Evolutionary conservation across 2,113 vertebrate species (phyloP).

Genomic region (Nesoenas mayeri): DNA sequence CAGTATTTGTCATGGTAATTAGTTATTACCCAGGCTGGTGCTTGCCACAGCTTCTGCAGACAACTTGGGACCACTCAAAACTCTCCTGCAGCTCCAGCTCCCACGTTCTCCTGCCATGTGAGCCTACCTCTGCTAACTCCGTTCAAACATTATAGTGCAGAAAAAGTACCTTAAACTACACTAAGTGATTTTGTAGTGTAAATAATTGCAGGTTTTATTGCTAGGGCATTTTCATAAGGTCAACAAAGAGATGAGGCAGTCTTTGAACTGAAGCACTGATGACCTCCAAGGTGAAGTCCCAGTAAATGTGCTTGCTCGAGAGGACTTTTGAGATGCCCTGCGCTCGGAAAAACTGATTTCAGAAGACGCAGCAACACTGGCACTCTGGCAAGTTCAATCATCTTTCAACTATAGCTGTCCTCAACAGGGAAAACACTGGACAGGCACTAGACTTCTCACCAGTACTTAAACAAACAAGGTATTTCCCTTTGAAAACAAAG

Average conservation of each 20-base stretch:
- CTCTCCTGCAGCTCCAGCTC: not conserved
- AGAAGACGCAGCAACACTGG: not conserved
- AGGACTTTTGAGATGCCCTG: not conserved
- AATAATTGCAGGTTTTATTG: not conserved
- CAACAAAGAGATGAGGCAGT: not conserved
- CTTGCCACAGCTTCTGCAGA: not conserved
- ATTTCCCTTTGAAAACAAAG: not conserved
- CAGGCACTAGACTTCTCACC: not conserved
- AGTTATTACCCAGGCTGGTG: not conserved
- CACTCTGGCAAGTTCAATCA: not conserved
- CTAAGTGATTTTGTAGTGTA: accelerated
- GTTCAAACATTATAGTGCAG: not conserved
- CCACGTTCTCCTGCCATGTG: not conserved
- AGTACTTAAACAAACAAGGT: not conserved
- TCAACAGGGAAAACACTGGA: not conserved
- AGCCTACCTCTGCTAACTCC: not conserved
- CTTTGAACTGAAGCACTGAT: not conserved
- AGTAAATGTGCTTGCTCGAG: not conserved
- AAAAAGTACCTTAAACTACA: not conserved
- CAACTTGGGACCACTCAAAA: not conserved
- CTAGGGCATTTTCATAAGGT: not conserved
- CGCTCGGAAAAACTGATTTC: not conserved
- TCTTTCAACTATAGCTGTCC: not conserved
- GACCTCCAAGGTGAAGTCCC: not conserved
- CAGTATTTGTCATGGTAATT: not conserved